Percentiles rank a stretch among this genome's conserved stretches.
phyloP scores from a whole-genome alignment of 2,113 vertebrate genomes.

The Cygnus buccinator region DNA sequence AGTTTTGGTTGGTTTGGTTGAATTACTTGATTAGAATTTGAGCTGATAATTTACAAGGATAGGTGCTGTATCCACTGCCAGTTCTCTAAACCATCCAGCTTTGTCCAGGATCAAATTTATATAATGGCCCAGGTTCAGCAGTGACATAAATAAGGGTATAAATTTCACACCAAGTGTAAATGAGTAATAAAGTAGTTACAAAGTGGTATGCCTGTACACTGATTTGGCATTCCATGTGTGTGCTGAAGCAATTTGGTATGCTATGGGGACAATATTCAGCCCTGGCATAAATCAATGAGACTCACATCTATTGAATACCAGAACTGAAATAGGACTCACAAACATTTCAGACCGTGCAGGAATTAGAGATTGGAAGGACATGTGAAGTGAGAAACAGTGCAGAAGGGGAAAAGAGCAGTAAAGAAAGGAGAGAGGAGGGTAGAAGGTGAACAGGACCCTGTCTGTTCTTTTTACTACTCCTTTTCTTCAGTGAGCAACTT shows the following conservation, averaged over 20 bases:
- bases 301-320: constrained; percentile 38
- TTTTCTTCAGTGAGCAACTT: neutral
- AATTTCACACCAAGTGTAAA: constrained; percentile 5
- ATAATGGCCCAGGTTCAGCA: neutral
- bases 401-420: neutral
- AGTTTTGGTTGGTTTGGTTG: constrained; percentile 24
- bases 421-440: neutral
- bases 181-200: constrained; percentile 7
- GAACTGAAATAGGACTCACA: constrained; percentile 16
- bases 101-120: neutral
- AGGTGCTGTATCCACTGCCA: neutral
- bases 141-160: neutral
- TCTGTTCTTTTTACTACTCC: neutral
- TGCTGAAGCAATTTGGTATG: constrained; percentile 47
- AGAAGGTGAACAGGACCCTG: neutral
- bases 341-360: neutral
- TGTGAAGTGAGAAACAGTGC: neutral
- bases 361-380: neutral
- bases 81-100: neutral
- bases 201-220: neutral
- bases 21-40: constrained; percentile 8
- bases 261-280: constrained; percentile 17
- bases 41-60: neutral
- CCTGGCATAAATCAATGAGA: constrained; percentile 53
- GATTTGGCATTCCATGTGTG: constrained; percentile 30